Percentiles rank a stretch among this genome's conserved stretches.
Conservation (phyloP, 2,888 invertebrate genomes). For the Agrotis exclamationis region DNA sequence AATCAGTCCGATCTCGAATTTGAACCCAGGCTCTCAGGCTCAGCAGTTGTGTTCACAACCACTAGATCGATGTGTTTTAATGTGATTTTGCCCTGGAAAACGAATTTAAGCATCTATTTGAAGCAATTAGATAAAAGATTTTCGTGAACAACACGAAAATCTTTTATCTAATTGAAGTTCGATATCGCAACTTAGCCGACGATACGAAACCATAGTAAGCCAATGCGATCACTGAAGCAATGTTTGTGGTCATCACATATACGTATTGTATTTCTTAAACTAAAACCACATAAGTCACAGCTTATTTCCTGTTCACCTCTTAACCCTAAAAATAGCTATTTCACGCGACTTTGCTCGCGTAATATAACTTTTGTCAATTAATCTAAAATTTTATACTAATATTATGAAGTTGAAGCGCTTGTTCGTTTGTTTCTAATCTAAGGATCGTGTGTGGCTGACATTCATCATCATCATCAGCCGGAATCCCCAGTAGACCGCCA, state of each 20-base stretch:
- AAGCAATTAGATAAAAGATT: no score
- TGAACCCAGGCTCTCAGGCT: not conserved
- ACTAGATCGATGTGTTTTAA: not conserved
- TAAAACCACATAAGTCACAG: conserved; percentile 25
- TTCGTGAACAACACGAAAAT: no score
- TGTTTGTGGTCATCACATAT: conserved; percentile 16
- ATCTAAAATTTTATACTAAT: no score
- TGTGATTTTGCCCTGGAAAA: no score
- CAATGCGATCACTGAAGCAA: not conserved
- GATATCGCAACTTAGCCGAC: not conserved
- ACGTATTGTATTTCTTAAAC: conserved; percentile 22
- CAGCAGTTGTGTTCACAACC: not conserved
- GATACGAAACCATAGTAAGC: not conserved
- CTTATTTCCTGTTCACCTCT: conserved; percentile 19
- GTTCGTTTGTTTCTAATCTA: no score
- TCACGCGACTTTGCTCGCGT: not conserved
- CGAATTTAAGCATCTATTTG: not conserved
- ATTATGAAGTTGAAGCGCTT: no score
- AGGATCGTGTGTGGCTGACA: no score
- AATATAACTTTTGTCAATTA: no score
- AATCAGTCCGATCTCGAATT: not conserved
- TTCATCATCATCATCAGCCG: no score
- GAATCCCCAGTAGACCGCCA: no score
- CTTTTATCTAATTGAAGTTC: not conserved
- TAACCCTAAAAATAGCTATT: not conserved